Conservation (phyloP, 2,113 vertebrate species). For the Oryzias curvinotus region DNA sequence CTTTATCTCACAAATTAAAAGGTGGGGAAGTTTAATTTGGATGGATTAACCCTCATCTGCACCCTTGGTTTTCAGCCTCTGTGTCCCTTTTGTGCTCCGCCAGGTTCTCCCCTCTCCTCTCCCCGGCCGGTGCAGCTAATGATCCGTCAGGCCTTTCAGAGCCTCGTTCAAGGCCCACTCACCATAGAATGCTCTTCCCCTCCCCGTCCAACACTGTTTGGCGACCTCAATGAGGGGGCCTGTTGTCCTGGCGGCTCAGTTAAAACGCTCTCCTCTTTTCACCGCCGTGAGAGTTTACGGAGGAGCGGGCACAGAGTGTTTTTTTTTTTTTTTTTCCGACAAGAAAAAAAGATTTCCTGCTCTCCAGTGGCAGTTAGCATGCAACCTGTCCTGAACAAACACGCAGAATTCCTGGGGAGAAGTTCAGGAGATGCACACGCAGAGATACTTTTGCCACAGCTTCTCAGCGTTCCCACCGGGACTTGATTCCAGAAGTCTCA, state of each 20-base stretch:
- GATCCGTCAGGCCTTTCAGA: conserved; percentile 63
- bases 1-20: conserved; percentile 56
- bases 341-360: conserved; percentile 44
- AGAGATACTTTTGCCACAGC: conserved; percentile 34
- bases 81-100: conserved; percentile 53
- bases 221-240: conserved; percentile 72
- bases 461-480: conserved; percentile 62
- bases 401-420: neutral
- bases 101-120: conserved; percentile 58
- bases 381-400: conserved; percentile 58
- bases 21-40: conserved; percentile 56
- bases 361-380: conserved; percentile 59
- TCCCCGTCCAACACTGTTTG: conserved; percentile 60
- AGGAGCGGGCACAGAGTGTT: conserved; percentile 54
- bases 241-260: conserved; percentile 60
- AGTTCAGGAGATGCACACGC: conserved; percentile 1
- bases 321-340: neutral
- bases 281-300: conserved; percentile 66
- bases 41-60: conserved; percentile 60
- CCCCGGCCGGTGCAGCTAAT: conserved; percentile 60
- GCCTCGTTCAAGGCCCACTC: conserved; percentile 62
- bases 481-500: conserved; percentile 70
- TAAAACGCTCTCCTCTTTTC: conserved; percentile 68
- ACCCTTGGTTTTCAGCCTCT: conserved; percentile 37
- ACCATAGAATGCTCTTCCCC: conserved; percentile 56